These are phyloP conservation scores for Bruchidius siliquastri DNA, from an alignment of 2,888 invertebrate genomes.

Conservation along the genomic window DNA sequence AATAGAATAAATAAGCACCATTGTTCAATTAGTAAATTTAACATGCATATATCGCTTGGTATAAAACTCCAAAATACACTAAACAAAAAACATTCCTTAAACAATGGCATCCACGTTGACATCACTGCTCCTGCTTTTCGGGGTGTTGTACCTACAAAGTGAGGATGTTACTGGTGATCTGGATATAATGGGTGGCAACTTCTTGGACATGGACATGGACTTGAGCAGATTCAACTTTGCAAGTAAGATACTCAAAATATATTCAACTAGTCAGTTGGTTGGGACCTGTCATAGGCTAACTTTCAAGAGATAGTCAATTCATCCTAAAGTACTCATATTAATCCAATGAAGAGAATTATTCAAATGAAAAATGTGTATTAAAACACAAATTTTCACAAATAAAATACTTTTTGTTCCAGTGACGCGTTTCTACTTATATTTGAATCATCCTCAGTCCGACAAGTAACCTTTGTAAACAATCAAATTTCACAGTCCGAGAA, in stretches of 20 bases:
- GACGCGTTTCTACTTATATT: too few species aligned
- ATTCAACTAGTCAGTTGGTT: too few species aligned
- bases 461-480: too few species aligned
- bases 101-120: not conserved
- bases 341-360: too few species aligned
- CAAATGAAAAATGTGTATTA: too few species aligned
- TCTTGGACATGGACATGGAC: not conserved
- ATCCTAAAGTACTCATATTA: too few species aligned
- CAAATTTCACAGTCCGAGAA: too few species aligned
- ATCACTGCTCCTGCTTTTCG: not conserved
- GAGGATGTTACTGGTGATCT: not conserved
- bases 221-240: not conserved
- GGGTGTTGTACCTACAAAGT: not conserved
- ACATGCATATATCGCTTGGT: not conserved
- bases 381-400: too few species aligned
- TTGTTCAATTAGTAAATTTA: not conserved
- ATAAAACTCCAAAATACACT: not conserved
- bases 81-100: not conserved
- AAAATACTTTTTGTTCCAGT: too few species aligned
- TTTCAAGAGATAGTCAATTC: too few species aligned
- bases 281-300: too few species aligned
- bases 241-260: not conserved
- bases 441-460: too few species aligned
- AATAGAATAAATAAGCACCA: not conserved
- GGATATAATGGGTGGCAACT: not conserved